Conservation (phyloP, 2,797 vertebrate genomes). For the Ctenopoma kingsleyae region DNA sequence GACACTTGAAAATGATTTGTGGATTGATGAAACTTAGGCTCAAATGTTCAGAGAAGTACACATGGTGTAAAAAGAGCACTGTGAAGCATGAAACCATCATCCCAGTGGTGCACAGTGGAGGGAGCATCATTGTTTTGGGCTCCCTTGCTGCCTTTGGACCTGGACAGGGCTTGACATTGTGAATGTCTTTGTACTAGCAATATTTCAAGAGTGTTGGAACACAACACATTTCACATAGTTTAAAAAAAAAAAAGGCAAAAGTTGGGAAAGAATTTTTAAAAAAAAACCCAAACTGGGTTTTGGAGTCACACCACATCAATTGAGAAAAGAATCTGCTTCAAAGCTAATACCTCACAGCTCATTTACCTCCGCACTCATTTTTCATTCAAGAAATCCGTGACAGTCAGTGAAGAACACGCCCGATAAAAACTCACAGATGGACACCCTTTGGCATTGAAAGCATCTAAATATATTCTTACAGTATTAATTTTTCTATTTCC, state of each 20-base stretch:
- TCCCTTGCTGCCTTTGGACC: conserved; percentile 5
- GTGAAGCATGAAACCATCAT: no score
- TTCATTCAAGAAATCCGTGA: conserved; percentile 59
- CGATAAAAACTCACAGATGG: conserved; percentile 43
- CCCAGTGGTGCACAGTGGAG: no score
- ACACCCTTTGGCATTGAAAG: conserved; percentile 30
- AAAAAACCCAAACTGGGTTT: conserved; percentile 40
- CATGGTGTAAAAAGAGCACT: no score
- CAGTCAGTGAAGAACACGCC: conserved; percentile 45
- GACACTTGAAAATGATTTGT: no score
- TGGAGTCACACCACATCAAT: conserved; percentile 76
- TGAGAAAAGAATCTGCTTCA: conserved; percentile 56
- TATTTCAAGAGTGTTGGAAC: conserved; percentile 3
- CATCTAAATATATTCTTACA: conserved; percentile 33
- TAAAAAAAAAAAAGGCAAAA: conserved; percentile 26
- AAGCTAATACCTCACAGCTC: conserved; percentile 73
- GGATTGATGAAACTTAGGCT: no score
- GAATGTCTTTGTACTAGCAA: neutral
- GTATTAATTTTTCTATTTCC: conserved; percentile 15
- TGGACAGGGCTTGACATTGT: neutral
- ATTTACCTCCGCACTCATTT: conserved; percentile 71
- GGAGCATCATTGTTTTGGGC: no score
- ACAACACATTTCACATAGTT: conserved; percentile 10
- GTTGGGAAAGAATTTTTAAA: conserved; percentile 39
- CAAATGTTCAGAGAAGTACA: no score